Percentiles rank a stretch among this genome's conserved stretches.
These are phyloP conservation scores for Micrasema longulum DNA, from an alignment of 1,140 invertebrate species.

Conservation along the genomic window DNA sequence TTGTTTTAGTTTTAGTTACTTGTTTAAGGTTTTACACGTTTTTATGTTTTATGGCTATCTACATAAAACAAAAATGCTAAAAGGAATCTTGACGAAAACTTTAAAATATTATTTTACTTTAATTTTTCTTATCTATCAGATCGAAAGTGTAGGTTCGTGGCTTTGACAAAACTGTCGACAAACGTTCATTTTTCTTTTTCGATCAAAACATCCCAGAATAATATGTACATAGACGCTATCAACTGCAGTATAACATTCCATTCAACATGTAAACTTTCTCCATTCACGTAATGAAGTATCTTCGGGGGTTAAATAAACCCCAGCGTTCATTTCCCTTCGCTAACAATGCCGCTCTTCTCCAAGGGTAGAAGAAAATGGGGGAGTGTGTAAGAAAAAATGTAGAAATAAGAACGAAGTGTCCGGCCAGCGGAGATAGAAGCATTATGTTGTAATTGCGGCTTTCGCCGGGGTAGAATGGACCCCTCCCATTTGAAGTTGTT, in stretches of 20 bases:
- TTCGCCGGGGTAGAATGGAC: slow-evolving; percentile 24
- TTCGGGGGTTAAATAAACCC: slow-evolving; percentile 16
- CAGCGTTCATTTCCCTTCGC: slow-evolving; percentile 36
- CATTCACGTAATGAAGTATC: slow-evolving; percentile 35
- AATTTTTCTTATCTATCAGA: too few relatives aligned
- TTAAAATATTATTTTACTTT: too few relatives aligned
- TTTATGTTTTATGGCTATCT: too few relatives aligned
- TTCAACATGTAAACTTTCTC: slow-evolving; percentile 31
- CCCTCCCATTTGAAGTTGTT: slow-evolving; percentile 52
- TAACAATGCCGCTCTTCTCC: slow-evolving; percentile 2
- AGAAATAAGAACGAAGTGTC: slow-evolving; percentile 49
- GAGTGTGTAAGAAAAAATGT: slow-evolving; percentile 36
- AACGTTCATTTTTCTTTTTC: too few relatives aligned
- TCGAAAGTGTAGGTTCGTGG: too few relatives aligned
- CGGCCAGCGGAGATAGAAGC: slow-evolving; percentile 51
- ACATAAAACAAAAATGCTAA: too few relatives aligned
- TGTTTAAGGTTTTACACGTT: too few relatives aligned
- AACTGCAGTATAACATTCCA: slow-evolving; percentile 15
- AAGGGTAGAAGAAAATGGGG: slow-evolving; percentile 11
- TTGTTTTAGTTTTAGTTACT: too few relatives aligned
- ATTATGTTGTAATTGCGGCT: slow-evolving; percentile 55
- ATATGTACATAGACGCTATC: not conserved
- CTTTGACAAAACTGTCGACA: too few relatives aligned
- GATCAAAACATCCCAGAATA: not conserved
- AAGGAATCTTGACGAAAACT: too few relatives aligned